Evolutionary conservation across 2,888 invertebrate species (phyloP).

Genomic region (Drosophila sordidula): DNA sequence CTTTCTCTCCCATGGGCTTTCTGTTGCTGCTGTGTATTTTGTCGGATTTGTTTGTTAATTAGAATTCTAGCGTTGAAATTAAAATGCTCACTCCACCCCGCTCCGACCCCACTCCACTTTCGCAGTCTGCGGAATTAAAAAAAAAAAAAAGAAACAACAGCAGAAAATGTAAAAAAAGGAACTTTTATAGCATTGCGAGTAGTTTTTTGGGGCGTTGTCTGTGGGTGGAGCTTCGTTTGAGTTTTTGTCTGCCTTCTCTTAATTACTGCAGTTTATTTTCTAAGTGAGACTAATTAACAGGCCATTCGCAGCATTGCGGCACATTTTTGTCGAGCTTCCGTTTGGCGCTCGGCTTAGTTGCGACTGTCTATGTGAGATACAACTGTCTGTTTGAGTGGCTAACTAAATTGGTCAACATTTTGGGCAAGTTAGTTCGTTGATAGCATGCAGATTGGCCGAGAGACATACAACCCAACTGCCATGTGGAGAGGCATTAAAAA

Average conservation of each 20-base stretch:
- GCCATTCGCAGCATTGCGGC: slow-evolving; percentile 79
- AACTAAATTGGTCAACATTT: slow-evolving; percentile 62
- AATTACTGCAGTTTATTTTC: slow-evolving; percentile 85
- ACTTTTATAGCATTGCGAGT: slow-evolving; percentile 11
- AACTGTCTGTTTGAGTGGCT: slow-evolving; percentile 45
- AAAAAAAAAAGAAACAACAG: background rate
- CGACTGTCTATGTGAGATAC: slow-evolving; percentile 9
- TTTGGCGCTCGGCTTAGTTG: slow-evolving; percentile 8
- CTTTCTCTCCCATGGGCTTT: slow-evolving; percentile 45
- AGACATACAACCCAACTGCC: slow-evolving; percentile 26
- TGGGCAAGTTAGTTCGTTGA: slow-evolving; percentile 67
- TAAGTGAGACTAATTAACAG: slow-evolving; percentile 85
- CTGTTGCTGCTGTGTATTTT: slow-evolving; percentile 69
- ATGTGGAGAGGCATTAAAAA: slow-evolving; percentile 35
- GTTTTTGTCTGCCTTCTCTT: slow-evolving; percentile 70
- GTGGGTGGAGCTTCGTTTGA: slow-evolving; percentile 43
- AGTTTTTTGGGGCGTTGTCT: slow-evolving; percentile 49
- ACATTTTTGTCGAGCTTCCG: slow-evolving; percentile 36
- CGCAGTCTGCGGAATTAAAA: slow-evolving; percentile 5
- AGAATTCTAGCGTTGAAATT: slow-evolving; percentile 84
- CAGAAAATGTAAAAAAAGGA: background rate
- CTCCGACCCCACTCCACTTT: background rate
- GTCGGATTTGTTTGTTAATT: slow-evolving; percentile 84
- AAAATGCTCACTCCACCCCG: slow-evolving; percentile 64
- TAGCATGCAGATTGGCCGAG: slow-evolving; percentile 44